Conservation (phyloP, 2,797 vertebrate species). For the Scleropages formosus region DNA sequence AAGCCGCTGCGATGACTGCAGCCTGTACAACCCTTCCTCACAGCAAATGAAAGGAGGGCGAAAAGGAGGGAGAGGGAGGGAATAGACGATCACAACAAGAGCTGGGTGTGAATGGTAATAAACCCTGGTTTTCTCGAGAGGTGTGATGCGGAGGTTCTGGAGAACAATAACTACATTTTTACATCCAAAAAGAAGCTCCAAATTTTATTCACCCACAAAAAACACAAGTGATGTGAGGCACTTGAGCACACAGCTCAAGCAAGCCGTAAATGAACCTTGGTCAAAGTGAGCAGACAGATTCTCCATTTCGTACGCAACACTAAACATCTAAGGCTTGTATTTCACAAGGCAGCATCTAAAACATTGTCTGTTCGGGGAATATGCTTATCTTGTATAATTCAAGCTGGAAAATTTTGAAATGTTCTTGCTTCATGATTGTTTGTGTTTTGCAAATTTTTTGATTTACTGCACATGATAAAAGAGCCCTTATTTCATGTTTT, state of each 20-base stretch:
- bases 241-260: background rate
- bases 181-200: slow-evolving; percentile 36
- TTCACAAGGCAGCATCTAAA: background rate
- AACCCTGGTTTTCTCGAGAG: slow-evolving; percentile 70
- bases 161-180: slow-evolving; percentile 47
- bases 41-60: slow-evolving; percentile 69
- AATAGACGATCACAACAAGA: slow-evolving; percentile 71
- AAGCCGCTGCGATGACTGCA: slow-evolving; percentile 66
- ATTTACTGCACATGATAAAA: slow-evolving; percentile 13
- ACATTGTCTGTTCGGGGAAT: background rate
- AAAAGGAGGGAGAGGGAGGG: slow-evolving; percentile 60
- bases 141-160: slow-evolving; percentile 46
- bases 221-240: background rate
- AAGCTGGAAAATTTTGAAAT: background rate
- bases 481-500: slow-evolving; percentile 24
- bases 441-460: background rate
- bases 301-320: background rate
- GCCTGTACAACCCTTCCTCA: slow-evolving; percentile 33
- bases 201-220: slow-evolving; percentile 10
- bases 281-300: background rate
- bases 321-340: background rate
- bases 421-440: background rate
- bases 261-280: background rate
- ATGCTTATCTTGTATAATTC: background rate
- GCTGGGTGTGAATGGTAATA: slow-evolving; percentile 74